Base-by-base conservation (phyloP, 1,140 invertebrate species). In the Drosophila kohkoa region DNA sequence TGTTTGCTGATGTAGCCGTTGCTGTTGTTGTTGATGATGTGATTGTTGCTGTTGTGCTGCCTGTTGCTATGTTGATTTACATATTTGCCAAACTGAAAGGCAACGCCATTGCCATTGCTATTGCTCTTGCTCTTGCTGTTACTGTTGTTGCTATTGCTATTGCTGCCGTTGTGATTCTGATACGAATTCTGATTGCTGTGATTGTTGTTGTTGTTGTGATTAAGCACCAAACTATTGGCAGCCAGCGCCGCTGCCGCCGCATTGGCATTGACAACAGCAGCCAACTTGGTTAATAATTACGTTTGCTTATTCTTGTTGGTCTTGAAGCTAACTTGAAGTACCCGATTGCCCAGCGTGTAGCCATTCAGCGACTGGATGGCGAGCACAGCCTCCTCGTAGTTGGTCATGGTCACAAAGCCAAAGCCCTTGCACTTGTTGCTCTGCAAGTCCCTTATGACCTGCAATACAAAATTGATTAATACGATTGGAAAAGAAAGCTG, bases 351-450 rank as follows among this genome's bases (percentile, higher is more conserved):
- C 78, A 99, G 95, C 75, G 98, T 98, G 94, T 99, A 99, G 58
- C 99, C 99, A 93, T 99, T 99, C 67, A 99, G 95, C 73, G 97
- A 98, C 93, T 99, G 98, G 87, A 99, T 99, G 60, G 99, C 99
- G 71, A 99, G 96, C 25, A 99, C 96, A 10, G 99, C 98, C 93
- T 99, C 99, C 93, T 99, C 98, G 94, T 99, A 99, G 93, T 99
- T 99, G 87, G 98, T 99, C 99, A 99, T 99, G 62, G 98, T 99
- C 68, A 99, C 98, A 93, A 99, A 99, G n/a, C 98, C 99, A 93
- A 99, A 99, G 81, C 99, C 99, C 94, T 99, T 99, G 95, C 99
- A 99, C 94, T 99, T 99, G 94, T 99, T 98, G 72, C 98, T 99
- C 93, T 99, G 97, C 89, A 98, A 95, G 94, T 99, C 99, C 72